A percentile compares a stretch with the other conserved stretches of the same genome.
Conservation (phyloP, 2,797 vertebrate genomes). For the Anguilla obscura region DNA sequence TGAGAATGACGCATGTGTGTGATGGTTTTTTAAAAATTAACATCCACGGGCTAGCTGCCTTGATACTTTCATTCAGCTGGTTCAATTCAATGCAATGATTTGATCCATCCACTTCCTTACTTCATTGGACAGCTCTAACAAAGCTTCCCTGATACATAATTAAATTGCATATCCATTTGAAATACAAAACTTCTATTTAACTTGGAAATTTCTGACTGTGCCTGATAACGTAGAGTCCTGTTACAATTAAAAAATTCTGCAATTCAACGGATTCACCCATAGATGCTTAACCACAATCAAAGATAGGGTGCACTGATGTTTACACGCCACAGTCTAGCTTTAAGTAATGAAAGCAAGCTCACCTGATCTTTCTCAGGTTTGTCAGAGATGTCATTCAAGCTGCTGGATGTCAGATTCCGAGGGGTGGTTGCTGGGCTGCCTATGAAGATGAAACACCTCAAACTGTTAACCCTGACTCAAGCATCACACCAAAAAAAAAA, state of each 20-base stretch:
- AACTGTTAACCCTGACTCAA: conserved; percentile 39
- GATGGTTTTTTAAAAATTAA: too few relatives aligned
- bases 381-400: conserved; percentile 94
- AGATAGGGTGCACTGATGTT: background rate
- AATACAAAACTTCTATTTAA: background rate
- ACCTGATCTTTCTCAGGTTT: conserved; percentile 98
- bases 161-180: background rate
- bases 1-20: background rate
- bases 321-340: background rate
- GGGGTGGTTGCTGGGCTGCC: conserved; percentile 88
- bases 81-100: background rate
- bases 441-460: conserved; percentile 57
- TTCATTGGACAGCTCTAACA: background rate
- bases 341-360: conserved; percentile 51
- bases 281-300: background rate
- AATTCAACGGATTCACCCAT: background rate
- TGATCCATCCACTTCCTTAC: background rate
- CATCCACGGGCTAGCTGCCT: background rate
- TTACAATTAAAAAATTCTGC: background rate
- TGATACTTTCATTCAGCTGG: background rate
- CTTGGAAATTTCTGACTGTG: background rate
- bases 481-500: background rate
- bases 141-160: background rate
- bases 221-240: background rate
- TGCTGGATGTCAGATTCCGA: conserved; percentile 87